Evolutionary conservation across 2,113 vertebrate species (phyloP), one percentile per base, ranked within the genome.

Genomic region (Cyanoramphus novaezelandiae): DNA sequence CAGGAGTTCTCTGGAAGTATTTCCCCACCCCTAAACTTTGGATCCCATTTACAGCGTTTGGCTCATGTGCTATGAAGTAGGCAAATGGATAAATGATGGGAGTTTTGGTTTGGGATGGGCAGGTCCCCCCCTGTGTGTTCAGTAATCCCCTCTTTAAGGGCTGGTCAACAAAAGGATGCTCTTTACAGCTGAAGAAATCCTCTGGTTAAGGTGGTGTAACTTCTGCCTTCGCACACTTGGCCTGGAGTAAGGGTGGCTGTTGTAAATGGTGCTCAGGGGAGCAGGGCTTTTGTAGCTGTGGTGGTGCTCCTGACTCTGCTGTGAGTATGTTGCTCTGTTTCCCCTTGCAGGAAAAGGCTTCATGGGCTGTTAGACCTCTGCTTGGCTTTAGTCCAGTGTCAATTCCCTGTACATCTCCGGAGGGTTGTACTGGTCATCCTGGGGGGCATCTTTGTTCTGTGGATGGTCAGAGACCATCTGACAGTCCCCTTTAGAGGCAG

Each of bases 301-400:
- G 24, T 70, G 53, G 37, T 21, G 2, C 50, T 11, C 8, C 17
- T 10, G 17, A 27, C 14, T 55, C 14, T 55, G 86, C 65, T 69
- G 63, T 6, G 4, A 35, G 18, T 72, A 2, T 6, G 4, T 5
- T 43, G 44, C 14, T 74, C 27, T 11, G 17, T 55, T 77, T 69
- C 11, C 27, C 39, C 0, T 0, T 10, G 1, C 2, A 18, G 57
- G 57, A 68, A 39, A 16, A 6, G 33, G 41, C 39, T 62, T 6
- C 1, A 17, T 2, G 28, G 24, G 69, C 55, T 62, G 24, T 31
- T 29, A 8, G 35, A 44, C 35, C 76, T 59, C 72, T 19, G 46
- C 29, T 79, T 27, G 52, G 79, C 68, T 43, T 39, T 3, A 21
- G 27, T 7, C 4, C 39, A 35, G 41, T 10, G n/a, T 29, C 28